Evolutionary conservation across 92 coral and sea anemone genomes (phyloP).

Genomic region (Scolanthus callimorphus): DNA sequence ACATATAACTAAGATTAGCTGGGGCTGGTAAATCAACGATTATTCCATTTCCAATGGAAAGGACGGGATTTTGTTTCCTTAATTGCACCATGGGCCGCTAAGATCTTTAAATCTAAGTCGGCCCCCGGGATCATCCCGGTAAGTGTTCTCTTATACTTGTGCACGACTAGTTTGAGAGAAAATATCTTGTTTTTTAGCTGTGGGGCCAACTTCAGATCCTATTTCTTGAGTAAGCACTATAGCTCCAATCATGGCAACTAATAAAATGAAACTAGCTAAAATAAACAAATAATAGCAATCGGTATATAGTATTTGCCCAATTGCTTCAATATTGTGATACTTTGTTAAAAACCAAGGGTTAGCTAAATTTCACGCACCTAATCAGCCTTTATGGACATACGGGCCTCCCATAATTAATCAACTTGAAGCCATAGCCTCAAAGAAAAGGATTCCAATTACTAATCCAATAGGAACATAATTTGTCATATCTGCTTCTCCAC

Average conservation of each 20-base stretch:
- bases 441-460: slow-evolving; percentile 60
- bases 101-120: slow-evolving; percentile 8
- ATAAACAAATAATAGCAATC: slow-evolving; percentile 61
- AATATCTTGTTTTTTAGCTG: slow-evolving; percentile 71
- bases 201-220: slow-evolving; percentile 59
- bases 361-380: slow-evolving; percentile 51
- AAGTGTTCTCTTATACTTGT: slow-evolving; percentile 24
- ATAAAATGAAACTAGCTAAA: slow-evolving; percentile 63
- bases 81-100: slow-evolving; percentile 43
- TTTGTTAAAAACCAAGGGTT: slow-evolving; percentile 61
- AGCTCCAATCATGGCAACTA: slow-evolving; percentile 74
- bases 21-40: slow-evolving; percentile 73
- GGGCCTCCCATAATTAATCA: slow-evolving; percentile 69
- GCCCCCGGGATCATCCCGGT: slow-evolving; percentile 7
- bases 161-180: slow-evolving; percentile 72
- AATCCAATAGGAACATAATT: slow-evolving; percentile 69
- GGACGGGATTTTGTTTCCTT: slow-evolving; percentile 72
- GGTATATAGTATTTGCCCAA: slow-evolving; percentile 60
- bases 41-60: slow-evolving; percentile 70
- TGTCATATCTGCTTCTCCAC: slow-evolving; percentile 79
- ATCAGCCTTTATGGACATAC: slow-evolving; percentile 40
- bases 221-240: slow-evolving; percentile 68
- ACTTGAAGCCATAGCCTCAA: slow-evolving; percentile 72
- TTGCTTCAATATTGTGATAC: slow-evolving; percentile 46
- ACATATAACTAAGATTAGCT: slow-evolving; percentile 80